Evolutionary conservation across 2,888 invertebrate genomes (phyloP).

Genomic region (Drosophila austrosaltans): DNA sequence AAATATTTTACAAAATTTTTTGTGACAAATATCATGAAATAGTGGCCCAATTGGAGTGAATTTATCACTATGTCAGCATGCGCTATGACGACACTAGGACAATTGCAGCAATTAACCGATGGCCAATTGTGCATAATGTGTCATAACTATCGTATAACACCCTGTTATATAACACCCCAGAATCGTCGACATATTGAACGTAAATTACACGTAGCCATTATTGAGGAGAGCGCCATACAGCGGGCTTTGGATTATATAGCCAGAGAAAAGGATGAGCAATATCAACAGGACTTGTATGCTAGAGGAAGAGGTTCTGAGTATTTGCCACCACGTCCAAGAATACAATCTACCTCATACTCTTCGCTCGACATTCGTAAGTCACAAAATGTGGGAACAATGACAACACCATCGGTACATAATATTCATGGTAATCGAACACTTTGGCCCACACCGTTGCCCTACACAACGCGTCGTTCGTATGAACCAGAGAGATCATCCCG

Average conservation of each 20-base stretch:
- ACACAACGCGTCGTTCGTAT: background rate
- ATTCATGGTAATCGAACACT: background rate
- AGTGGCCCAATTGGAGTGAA: background rate
- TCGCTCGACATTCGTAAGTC: background rate
- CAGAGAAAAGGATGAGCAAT: conserved; percentile 3
- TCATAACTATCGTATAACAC: conserved; percentile 28
- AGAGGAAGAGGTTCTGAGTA: background rate
- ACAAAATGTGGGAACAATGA: background rate
- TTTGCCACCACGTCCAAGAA: background rate
- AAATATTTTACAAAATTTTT: background rate
- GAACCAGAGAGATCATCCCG: background rate
- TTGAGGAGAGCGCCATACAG: conserved; percentile 49
- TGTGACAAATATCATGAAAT: background rate
- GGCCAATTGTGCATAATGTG: conserved; percentile 49
- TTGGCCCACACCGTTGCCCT: conserved; percentile 9
- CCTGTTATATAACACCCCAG: background rate
- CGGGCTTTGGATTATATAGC: conserved; percentile 34
- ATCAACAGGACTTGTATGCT: background rate
- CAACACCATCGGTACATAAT: conserved; percentile 12
- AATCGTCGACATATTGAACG: conserved; percentile 47
- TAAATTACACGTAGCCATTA: conserved; percentile 52
- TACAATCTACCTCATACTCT: background rate
- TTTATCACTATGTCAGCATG: background rate
- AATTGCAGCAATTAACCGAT: conserved; percentile 38
- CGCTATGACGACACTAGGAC: background rate